Evolutionary conservation across 2,797 vertebrate genomes (phyloP), one percentile per base, ranked within the genome.

Genomic region (Neosilurus mollespiculum): DNA sequence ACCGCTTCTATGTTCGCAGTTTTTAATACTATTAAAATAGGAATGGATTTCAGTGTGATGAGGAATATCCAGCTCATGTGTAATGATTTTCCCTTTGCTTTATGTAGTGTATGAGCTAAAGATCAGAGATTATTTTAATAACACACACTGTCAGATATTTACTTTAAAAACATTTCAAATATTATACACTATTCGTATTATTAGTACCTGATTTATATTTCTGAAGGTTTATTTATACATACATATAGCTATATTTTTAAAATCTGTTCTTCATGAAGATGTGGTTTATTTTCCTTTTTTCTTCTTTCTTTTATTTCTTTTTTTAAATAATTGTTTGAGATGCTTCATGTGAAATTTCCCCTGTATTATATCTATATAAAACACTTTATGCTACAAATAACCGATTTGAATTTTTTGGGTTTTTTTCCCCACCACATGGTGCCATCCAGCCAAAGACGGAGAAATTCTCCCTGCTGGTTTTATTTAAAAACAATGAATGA

Each of bases 401-500:
- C 6, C 12, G 61, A 43, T 18, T 43, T 2, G 37, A 43, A 43
- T n/a, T n/a, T n/a, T n/a, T n/a, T n/a, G n/a, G n/a, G 37, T 43
- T 43, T 43, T 43, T 2, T 43, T 43, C 6, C 37, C 6, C 12
- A 24, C 49, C 12, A 15, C 11, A 26, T 10, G 51, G 4, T 15
- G 49, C n/a, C 4, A 9, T 1, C 30, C 30, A 61, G 16, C 20
- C 58, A 22, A 43, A 54, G 51, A 11, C 6, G 7, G 20, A n/a
- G 22, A 49, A 77, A 78, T 62, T 37, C 18, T 37, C 54, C 6
- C 16, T 12, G 15, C 0, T 58, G 1, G 10, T 78, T 26, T 24
- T 51, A 61, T 43, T 22, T 37, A 59, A 14, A 61, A 62, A 64
- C 34, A 26, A 67, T 34, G 14, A 87, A 86, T 86, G 83, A 84